A percentile compares a stretch with the other conserved stretches of the same genome.
Conservation (phyloP, 2,113 vertebrate genomes). For the Chaetops frenatus region DNA sequence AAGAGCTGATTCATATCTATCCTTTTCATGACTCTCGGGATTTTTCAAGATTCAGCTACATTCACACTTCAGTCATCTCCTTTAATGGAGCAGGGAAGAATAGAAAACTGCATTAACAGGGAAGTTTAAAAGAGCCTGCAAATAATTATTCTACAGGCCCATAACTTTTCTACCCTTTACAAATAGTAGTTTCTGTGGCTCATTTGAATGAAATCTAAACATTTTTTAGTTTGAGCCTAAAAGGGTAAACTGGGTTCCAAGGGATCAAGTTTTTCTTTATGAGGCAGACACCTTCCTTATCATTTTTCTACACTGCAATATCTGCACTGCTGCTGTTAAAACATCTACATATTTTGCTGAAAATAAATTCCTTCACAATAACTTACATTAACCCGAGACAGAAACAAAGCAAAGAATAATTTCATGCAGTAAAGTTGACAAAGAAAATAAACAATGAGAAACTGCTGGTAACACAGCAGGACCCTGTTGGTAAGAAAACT, state of each 20-base stretch:
- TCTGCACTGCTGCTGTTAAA: neutral
- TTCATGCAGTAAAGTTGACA: neutral
- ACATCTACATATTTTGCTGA: neutral
- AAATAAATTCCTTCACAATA: neutral
- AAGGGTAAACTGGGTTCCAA: neutral
- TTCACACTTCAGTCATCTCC: neutral
- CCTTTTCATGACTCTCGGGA: neutral
- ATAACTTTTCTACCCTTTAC: neutral
- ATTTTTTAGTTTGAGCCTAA: neutral
- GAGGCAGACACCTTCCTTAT: neutral
- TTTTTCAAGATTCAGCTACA: neutral
- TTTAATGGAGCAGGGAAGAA: neutral
- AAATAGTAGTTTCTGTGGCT: neutral
- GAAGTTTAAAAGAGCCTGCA: neutral
- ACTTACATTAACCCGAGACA: neutral
- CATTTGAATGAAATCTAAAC: neutral
- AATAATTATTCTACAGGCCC: neutral
- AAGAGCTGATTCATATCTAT: neutral
- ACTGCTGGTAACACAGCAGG: neutral
- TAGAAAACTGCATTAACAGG: neutral
- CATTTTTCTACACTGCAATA: neutral
- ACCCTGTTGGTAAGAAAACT: neutral
- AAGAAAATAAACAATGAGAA: neutral
- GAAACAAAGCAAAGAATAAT: neutral
- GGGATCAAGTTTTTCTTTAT: neutral